Conservation (phyloP, 2,797 vertebrate species). For the Buceros bicornis region DNA sequence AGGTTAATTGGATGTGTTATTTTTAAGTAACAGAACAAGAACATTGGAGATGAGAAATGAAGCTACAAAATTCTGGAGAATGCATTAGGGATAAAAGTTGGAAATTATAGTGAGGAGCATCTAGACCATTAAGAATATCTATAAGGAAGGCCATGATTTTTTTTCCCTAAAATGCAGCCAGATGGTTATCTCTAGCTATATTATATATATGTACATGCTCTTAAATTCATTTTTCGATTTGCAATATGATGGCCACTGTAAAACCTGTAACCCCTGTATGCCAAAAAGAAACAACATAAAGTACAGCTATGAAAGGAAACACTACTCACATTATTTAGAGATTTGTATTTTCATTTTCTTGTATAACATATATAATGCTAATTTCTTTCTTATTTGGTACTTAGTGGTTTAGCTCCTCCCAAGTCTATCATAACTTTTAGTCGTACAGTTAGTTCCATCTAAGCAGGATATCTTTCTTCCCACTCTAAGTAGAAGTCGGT, state of each 20-base stretch:
- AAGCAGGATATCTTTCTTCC: background rate
- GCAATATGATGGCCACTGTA: background rate
- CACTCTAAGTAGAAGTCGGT: background rate
- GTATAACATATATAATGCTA: background rate
- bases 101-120: slow-evolving; percentile 37
- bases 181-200: slow-evolving; percentile 1
- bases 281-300: slow-evolving; percentile 11
- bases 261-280: background rate
- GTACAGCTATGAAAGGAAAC: background rate
- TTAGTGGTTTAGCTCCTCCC: background rate
- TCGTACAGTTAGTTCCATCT: background rate
- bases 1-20: slow-evolving; percentile 73
- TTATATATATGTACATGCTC: background rate
- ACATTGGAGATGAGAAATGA: slow-evolving; percentile 23
- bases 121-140: background rate
- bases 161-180: background rate
- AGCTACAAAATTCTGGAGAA: slow-evolving; percentile 48
- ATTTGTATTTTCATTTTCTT: background rate
- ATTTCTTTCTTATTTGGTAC: background rate
- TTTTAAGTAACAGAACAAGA: slow-evolving; percentile 66
- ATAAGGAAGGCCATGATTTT: slow-evolving; percentile 15
- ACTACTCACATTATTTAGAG: background rate
- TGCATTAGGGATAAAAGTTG: slow-evolving; percentile 64
- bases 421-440: background rate
- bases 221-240: slow-evolving; percentile 37